phyloP scores from a whole-genome alignment of 2,113 vertebrate genomes.

The Phylloscopus whistleri region DNA sequence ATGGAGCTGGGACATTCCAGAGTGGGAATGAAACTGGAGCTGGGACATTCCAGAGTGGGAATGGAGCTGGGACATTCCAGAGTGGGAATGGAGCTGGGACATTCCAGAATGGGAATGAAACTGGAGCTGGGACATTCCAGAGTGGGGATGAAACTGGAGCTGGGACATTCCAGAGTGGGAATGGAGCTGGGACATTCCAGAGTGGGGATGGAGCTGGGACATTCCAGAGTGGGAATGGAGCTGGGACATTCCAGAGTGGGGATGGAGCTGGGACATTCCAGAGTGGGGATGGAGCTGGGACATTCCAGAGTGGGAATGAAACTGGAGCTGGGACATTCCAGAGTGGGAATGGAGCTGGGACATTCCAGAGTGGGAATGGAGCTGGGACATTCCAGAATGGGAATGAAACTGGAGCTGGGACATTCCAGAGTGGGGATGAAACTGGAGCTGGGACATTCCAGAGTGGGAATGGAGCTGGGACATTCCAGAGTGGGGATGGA shows the following conservation, averaged over 20 bases:
- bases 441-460: too few relatives aligned
- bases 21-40: neutral
- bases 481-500: neutral
- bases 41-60: fast-evolving
- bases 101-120: neutral
- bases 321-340: fast-evolving
- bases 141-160: too few relatives aligned
- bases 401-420: neutral
- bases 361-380: neutral
- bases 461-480: neutral
- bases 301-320: neutral
- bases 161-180: too few relatives aligned
- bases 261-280: neutral
- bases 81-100: neutral
- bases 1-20: neutral
- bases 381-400: too few relatives aligned
- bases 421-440: neutral
- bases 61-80: neutral
- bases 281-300: too few relatives aligned
- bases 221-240: neutral
- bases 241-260: fast-evolving
- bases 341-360: neutral
- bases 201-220: too few relatives aligned
- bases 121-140: neutral
- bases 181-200: neutral